A percentile compares a stretch with the other conserved stretches of the same genome.
Conservation (phyloP, 2,113 vertebrate genomes). For the Poeciliopsis retropinna region DNA sequence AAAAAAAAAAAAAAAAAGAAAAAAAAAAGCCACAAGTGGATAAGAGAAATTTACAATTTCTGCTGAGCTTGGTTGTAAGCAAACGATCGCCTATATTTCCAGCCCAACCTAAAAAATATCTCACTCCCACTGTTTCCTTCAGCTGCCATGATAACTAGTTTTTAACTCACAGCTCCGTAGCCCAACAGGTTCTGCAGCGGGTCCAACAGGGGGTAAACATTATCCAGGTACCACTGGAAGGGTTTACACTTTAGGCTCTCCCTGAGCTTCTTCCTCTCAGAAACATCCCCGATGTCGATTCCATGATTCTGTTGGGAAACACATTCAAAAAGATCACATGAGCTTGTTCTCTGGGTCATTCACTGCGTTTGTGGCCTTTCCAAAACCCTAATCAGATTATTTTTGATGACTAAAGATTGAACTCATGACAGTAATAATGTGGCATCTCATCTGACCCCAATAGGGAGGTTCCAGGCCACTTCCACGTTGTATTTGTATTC, state of each 20-base stretch:
- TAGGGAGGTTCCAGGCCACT: conserved; percentile 80
- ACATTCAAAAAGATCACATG: not conserved
- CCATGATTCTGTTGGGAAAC: conserved; percentile 83
- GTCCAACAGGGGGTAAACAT: conserved; percentile 87
- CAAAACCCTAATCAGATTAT: not conserved
- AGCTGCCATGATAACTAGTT: not conserved
- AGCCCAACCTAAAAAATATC: too few relatives aligned
- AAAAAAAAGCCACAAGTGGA: too few relatives aligned
- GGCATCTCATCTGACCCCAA: conserved; percentile 56
- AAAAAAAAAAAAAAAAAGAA: too few relatives aligned
- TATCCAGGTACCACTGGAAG: conserved; percentile 95
- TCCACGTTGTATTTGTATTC: conserved; percentile 83
- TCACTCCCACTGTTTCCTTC: too few relatives aligned
- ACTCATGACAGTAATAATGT: not conserved
- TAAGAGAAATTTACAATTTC: too few relatives aligned
- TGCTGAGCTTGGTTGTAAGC: too few relatives aligned
- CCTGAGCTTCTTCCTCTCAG: conserved; percentile 87
- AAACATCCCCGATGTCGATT: conserved; percentile 92
- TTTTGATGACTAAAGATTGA: not conserved
- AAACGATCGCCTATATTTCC: too few relatives aligned
- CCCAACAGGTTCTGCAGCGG: conserved; percentile 25
- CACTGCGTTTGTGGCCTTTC: not conserved
- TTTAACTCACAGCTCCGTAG: conserved; percentile 72
- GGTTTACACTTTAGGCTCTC: conserved; percentile 91
- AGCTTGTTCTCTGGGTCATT: not conserved